A percentile compares a stretch with the other conserved stretches of the same genome.
Conservation (phyloP, 2,888 invertebrate species). For the Rhopalosiphum nymphaeae region DNA sequence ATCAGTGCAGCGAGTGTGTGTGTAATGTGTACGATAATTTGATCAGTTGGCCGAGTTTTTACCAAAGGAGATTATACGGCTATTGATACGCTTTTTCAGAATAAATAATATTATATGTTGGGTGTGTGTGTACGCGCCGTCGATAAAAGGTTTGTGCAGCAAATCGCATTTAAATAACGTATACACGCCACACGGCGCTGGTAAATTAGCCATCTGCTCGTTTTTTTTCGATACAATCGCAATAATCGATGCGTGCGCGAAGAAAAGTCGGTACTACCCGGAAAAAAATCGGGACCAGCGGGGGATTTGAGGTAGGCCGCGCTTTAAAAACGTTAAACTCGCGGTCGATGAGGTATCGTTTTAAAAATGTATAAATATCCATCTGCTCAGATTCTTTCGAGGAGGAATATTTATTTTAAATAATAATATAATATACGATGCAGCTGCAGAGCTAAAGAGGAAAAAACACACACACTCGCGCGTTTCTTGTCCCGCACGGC, state of each 20-base stretch:
- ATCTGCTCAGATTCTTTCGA: conserved; percentile 35
- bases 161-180: conserved; percentile 43
- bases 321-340: conserved; percentile 38
- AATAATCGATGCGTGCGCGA: neutral
- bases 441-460: neutral
- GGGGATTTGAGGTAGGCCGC: conserved; percentile 34
- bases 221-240: neutral
- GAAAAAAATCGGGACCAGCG: conserved; percentile 38
- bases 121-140: neutral
- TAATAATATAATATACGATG: neutral
- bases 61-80: neutral
- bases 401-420: neutral
- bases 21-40: neutral
- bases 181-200: neutral
- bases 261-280: neutral
- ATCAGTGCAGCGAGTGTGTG: neutral
- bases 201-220: conserved; percentile 55
- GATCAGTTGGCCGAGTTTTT: conserved; percentile 20
- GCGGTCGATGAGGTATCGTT: conserved; percentile 39
- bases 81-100: neutral
- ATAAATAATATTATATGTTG: neutral
- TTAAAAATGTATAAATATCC: conserved; percentile 25
- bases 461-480: neutral
- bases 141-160: conserved; percentile 23
- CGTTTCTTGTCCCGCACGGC: neutral